These are phyloP conservation scores for Knipowitschia caucasica DNA, from an alignment of 2,797 vertebrate species.

Conservation along the genomic window DNA sequence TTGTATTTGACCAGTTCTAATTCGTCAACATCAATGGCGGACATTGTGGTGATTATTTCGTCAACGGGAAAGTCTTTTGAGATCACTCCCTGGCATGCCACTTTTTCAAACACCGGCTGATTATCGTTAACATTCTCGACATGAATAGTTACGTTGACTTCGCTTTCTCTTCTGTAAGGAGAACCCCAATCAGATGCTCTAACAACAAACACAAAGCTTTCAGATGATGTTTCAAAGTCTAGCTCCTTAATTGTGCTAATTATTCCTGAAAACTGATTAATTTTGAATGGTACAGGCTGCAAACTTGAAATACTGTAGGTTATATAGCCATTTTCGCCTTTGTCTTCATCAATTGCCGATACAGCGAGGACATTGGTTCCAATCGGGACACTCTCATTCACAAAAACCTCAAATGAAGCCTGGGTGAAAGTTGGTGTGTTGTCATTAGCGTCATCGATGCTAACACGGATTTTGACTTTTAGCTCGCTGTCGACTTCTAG, in stretches of 20 bases:
- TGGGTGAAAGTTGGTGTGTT: slow-evolving; percentile 90
- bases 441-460: slow-evolving; percentile 89
- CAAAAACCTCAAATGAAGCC: slow-evolving; percentile 80
- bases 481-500: slow-evolving; percentile 77
- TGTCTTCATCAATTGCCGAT: slow-evolving; percentile 86
- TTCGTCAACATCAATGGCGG: slow-evolving; percentile 95
- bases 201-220: slow-evolving; percentile 88
- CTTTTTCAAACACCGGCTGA: slow-evolving; percentile 92
- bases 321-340: slow-evolving; percentile 95
- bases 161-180: slow-evolving; percentile 92
- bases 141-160: slow-evolving; percentile 91
- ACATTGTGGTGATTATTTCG: slow-evolving; percentile 91
- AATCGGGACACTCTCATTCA: slow-evolving; percentile 89
- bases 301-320: slow-evolving; percentile 93
- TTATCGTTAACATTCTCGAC: slow-evolving; percentile 95
- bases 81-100: slow-evolving; percentile 90
- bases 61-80: slow-evolving; percentile 87
- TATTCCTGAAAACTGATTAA: slow-evolving; percentile 94
- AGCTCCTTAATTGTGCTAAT: slow-evolving; percentile 87
- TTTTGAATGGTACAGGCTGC: slow-evolving; percentile 84
- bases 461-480: slow-evolving; percentile 79
- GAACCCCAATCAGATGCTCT: slow-evolving; percentile 98
- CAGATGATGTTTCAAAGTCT: slow-evolving; percentile 92
- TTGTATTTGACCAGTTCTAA: slow-evolving; percentile 95
- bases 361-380: slow-evolving; percentile 82